Evolutionary conservation across 2,113 vertebrate genomes (phyloP).

Genomic region (Proterorhinus semilunaris): DNA sequence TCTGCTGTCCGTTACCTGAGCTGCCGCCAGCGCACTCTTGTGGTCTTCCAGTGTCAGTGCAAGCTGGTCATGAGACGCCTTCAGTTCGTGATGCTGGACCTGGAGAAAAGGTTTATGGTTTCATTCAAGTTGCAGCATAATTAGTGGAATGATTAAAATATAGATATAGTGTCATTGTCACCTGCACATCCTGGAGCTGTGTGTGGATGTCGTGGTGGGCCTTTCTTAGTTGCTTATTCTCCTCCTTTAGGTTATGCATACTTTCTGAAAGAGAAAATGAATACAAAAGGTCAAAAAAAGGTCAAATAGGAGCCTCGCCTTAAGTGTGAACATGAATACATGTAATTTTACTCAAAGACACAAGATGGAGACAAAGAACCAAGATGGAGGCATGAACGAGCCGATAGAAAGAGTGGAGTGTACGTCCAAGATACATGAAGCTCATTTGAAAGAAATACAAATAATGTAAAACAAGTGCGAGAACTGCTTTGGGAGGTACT

Average conservation of each 20-base stretch:
- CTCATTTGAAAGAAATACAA: too few relatives aligned
- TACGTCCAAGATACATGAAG: not conserved
- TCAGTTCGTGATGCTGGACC: constrained; percentile 88
- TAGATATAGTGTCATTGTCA: constrained; percentile 52
- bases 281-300: not conserved
- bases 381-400: not conserved
- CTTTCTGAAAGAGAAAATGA: constrained; percentile 74
- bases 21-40: constrained; percentile 95
- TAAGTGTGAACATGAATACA: not conserved
- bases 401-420: not conserved
- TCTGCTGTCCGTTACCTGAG: constrained; percentile 82
- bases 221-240: constrained; percentile 93
- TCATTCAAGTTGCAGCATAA: not conserved
- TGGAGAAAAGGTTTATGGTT: not conserved
- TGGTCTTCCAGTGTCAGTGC: constrained; percentile 95
- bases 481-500: too few relatives aligned
- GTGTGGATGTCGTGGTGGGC: constrained; percentile 92
- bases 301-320: not conserved
- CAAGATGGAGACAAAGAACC: constrained; percentile 52
- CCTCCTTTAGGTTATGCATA: constrained; percentile 88
- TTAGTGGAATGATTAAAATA: not conserved
- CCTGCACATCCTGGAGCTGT: constrained; percentile 93
- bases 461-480: too few relatives aligned
- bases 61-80: constrained; percentile 87
- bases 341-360: constrained; percentile 37